Conservation (phyloP, 2,113 vertebrate genomes). For the Petrocephalus zakoni region DNA sequence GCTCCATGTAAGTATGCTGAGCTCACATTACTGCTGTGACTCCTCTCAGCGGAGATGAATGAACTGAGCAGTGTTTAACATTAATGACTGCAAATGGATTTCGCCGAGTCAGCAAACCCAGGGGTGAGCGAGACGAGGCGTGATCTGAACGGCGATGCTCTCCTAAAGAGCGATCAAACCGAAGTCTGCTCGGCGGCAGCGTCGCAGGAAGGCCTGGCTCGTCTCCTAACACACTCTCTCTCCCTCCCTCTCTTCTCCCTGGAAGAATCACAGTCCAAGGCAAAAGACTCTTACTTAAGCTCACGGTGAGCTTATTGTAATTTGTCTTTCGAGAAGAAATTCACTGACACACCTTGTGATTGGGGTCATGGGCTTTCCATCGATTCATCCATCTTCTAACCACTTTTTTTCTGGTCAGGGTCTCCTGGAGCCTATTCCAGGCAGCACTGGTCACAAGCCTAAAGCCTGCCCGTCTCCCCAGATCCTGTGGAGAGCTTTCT, state of each 20-base stretch:
- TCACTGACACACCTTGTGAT: neutral
- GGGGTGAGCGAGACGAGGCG: too few relatives aligned
- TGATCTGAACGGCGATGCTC: neutral
- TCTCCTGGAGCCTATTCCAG: neutral
- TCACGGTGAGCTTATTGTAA: neutral
- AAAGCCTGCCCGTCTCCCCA: too few relatives aligned
- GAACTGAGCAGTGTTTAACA: neutral
- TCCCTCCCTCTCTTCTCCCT: neutral
- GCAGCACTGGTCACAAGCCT: neutral
- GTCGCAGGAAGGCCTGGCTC: neutral
- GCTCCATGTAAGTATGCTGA: neutral
- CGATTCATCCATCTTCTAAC: neutral
- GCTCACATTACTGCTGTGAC: neutral
- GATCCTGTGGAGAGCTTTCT: too few relatives aligned
- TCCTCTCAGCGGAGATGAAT: neutral
- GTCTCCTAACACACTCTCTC: neutral
- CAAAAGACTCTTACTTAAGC: neutral
- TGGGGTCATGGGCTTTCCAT: neutral
- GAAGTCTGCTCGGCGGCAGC: neutral
- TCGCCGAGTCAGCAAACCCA: neutral
- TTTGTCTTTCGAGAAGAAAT: neutral
- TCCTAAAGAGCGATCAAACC: neutral
- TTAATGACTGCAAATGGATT: constrained; percentile 7
- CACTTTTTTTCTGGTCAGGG: neutral
- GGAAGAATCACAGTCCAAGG: neutral